Base-by-base conservation (phyloP, 2,797 vertebrate genomes). In the Xyrichtys novacula region DNA sequence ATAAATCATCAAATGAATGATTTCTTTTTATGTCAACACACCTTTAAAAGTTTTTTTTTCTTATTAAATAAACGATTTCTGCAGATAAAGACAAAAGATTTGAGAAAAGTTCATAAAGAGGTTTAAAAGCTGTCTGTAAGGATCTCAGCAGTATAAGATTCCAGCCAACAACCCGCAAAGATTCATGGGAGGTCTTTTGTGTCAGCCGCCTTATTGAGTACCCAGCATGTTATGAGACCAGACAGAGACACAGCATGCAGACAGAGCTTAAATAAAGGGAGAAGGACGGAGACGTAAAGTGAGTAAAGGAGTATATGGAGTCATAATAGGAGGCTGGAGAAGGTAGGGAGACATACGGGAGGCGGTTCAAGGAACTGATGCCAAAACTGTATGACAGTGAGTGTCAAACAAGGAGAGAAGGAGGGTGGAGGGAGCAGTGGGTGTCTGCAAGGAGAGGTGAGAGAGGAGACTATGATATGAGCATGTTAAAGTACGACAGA, bases 21-120 rank as follows among this genome's bases (percentile, higher is more conserved):
- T 6, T 19, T 53, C 71, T 91, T 92, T 93, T 94, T 93, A 95
- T 96, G 94, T 95, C 94, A 96, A 96, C 95, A 94, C 95, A 31
- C 29, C 31, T 32, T 11, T 32, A 32, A 32, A 32, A 32, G 12
- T 10, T 8, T 32, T 12, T 12, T 32, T 10, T 6, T 10, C 31
- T 32, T 32, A 32, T 32, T 10, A 42, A 31, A 15, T 32, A 0
- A 7, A 17, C 28, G 11, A 34, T 11, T 15, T 15, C 26, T 6
- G 20, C 1, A 25, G 9, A 53, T 17, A 14, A 3, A 0, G 9
- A 42, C 8, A 19, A 46, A 46, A 34, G 2, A 8, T 4, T 42
- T 3, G 5, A 9, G 7, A 42, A 3, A 42, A 42, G 17, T 42
- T n/a, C 3, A 6, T 1, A 19, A 40, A 40, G 17, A 43, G 23